Evolutionary conservation across 2,888 invertebrate genomes (phyloP).

Genomic region (Cheilosia pagana): DNA sequence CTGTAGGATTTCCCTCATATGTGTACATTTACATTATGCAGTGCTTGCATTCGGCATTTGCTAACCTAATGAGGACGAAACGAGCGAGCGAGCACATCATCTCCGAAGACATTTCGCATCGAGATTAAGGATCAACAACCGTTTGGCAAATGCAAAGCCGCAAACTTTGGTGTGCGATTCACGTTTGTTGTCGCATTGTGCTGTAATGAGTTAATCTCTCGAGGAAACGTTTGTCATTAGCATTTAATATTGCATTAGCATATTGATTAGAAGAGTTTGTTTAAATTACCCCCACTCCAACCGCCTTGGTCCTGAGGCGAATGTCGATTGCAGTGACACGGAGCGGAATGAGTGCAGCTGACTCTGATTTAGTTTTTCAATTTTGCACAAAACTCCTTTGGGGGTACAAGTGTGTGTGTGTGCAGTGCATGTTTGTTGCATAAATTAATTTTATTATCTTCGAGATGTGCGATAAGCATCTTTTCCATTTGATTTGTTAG

Average conservation of each 20-base stretch:
- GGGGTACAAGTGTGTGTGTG: neutral
- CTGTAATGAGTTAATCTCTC: constrained; percentile 69
- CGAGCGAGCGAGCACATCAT: constrained; percentile 29
- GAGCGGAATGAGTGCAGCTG: neutral
- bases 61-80: constrained; percentile 63
- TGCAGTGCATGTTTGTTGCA: constrained; percentile 14
- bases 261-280: constrained; percentile 67
- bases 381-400: constrained; percentile 32
- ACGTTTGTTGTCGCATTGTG: constrained; percentile 49
- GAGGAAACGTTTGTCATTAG: constrained; percentile 69
- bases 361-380: constrained; percentile 23
- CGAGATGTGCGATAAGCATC: constrained; percentile 53
- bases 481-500: constrained; percentile 68
- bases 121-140: constrained; percentile 26
- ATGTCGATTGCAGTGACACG: neutral
- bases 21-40: constrained; percentile 62
- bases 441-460: constrained; percentile 63
- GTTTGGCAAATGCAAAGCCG: constrained; percentile 22
- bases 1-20: constrained; percentile 13
- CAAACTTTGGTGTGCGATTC: constrained; percentile 21
- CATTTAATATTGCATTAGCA: constrained; percentile 74
- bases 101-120: constrained; percentile 25
- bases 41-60: constrained; percentile 39
- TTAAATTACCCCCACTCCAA: constrained; percentile 9
- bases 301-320: neutral